These are phyloP conservation scores for Corydoras maculifer DNA, from an alignment of 2,113 vertebrate species.

Conservation along the genomic window DNA sequence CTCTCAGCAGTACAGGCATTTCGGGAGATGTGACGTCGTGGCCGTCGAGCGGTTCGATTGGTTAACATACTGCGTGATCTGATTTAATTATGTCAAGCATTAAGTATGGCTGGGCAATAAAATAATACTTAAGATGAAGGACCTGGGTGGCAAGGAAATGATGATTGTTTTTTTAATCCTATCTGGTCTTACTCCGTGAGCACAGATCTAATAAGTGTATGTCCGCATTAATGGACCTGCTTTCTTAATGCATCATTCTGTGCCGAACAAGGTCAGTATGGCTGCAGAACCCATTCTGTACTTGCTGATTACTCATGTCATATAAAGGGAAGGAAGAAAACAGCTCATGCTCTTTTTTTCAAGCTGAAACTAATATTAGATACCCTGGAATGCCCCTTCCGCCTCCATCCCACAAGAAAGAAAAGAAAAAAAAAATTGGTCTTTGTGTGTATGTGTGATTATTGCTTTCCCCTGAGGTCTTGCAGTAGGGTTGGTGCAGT, in stretches of 20 bases:
- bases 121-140: too few species aligned
- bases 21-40: not conserved
- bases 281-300: constrained; percentile 14
- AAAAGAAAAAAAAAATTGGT: constrained; percentile 26
- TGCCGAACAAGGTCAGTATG: constrained; percentile 29
- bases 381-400: constrained; percentile 17
- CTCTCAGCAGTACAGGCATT: not conserved
- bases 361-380: constrained; percentile 33
- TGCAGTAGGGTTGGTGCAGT: constrained; percentile 36
- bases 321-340: constrained; percentile 23
- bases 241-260: constrained; percentile 15
- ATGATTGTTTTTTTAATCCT: not conserved
- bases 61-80: not conserved
- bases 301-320: constrained; percentile 28
- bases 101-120: too few species aligned
- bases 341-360: constrained; percentile 20
- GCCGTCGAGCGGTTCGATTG: not conserved
- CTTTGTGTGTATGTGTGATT: constrained; percentile 24
- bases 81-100: not conserved
- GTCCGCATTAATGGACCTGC: not conserved
- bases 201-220: constrained; percentile 7
- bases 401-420: constrained; percentile 5
- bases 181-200: constrained; percentile 11
- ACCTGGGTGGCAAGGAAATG: not conserved
- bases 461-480: constrained; percentile 24